Percentiles rank a stretch among this genome's conserved stretches.
Evolutionary conservation across 2,113 vertebrate species (phyloP).

Genomic region (Coracopsis vasa): DNA sequence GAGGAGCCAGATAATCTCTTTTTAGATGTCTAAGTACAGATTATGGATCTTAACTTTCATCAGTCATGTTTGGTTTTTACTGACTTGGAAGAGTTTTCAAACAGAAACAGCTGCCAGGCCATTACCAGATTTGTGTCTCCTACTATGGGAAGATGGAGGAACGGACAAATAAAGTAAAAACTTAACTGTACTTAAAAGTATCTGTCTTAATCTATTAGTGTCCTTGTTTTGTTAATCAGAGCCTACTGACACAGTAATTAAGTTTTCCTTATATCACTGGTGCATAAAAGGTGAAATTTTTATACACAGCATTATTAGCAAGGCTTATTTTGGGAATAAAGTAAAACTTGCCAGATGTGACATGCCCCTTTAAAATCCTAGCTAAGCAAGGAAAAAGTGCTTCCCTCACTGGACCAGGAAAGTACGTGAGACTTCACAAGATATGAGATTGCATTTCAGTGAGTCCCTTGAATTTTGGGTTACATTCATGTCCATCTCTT

Average conservation of each 20-base stretch:
- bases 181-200: neutral
- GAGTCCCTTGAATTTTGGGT: neutral
- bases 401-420: neutral
- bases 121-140: neutral
- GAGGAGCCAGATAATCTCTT: neutral
- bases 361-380: neutral
- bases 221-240: neutral
- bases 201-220: neutral
- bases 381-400: neutral
- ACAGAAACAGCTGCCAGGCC: neutral
- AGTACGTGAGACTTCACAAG: neutral
- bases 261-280: neutral
- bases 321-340: neutral
- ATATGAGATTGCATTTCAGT: neutral
- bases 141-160: neutral
- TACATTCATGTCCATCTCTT: neutral
- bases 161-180: neutral
- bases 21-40: neutral
- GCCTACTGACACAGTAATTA: neutral
- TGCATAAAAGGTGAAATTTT: neutral
- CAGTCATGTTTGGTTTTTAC: neutral
- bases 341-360: neutral
- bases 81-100: neutral
- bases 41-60: neutral
- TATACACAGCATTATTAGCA: neutral